Conservation (phyloP, 2,888 invertebrate species). For the Neuroscelio doddi region DNA sequence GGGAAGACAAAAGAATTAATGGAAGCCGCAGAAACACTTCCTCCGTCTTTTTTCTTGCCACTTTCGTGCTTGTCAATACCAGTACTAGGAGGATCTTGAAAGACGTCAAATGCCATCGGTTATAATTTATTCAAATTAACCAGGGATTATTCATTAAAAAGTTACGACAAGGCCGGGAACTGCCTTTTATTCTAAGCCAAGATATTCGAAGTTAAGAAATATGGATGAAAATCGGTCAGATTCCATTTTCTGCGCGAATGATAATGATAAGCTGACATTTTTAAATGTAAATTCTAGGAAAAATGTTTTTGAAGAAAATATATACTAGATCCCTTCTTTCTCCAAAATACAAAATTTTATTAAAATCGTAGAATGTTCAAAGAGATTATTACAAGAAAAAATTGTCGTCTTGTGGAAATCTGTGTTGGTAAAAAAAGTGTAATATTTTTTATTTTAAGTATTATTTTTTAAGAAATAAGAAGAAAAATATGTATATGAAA, state of each 20-base stretch:
- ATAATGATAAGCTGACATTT: too few relatives aligned
- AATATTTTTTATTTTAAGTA: too few relatives aligned
- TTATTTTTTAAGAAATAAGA: too few relatives aligned
- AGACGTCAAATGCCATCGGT: slow-evolving; percentile 70
- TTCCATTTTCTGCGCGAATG: slow-evolving; percentile 37
- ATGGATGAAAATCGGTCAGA: slow-evolving; percentile 42
- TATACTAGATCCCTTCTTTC: too few relatives aligned
- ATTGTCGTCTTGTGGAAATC: too few relatives aligned
- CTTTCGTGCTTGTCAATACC: slow-evolving; percentile 66
- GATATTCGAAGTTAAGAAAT: slow-evolving; percentile 25
- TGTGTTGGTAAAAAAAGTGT: too few relatives aligned
- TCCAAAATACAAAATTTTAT: too few relatives aligned
- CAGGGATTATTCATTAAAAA: slow-evolving; percentile 30
- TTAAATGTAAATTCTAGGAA: too few relatives aligned
- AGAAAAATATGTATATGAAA: too few relatives aligned
- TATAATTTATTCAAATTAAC: slow-evolving; percentile 72
- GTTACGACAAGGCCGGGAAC: slow-evolving; percentile 28
- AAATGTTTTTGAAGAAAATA: too few relatives aligned
- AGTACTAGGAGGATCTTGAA: slow-evolving; percentile 55
- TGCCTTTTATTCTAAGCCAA: slow-evolving; percentile 40
- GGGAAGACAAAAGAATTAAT: slow-evolving; percentile 71
- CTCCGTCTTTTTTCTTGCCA: slow-evolving; percentile 54
- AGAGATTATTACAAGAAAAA: too few relatives aligned
- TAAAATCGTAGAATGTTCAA: too few relatives aligned
- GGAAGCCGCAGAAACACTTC: slow-evolving; percentile 65